Conservation (phyloP, 92 coral and sea anemone species). For the Epizoanthus rinbou region DNA sequence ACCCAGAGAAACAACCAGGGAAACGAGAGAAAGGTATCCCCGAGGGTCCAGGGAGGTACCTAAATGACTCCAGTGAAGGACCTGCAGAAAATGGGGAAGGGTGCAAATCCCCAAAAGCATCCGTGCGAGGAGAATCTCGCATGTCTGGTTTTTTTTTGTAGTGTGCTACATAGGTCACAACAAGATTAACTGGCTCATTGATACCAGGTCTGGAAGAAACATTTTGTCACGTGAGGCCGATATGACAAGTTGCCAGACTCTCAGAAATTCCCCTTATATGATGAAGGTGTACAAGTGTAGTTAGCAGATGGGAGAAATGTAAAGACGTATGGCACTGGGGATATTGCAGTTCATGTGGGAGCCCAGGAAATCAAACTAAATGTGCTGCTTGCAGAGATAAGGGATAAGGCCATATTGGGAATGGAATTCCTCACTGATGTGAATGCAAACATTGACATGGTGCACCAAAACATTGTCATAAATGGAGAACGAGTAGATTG, state of each 20-base stretch:
- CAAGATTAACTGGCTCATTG: conserved; percentile 41
- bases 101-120: neutral
- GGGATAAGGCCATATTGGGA: conserved; percentile 47
- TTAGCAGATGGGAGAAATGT: conserved; percentile 35
- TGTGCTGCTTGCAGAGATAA: conserved; percentile 50
- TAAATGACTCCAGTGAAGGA: neutral
- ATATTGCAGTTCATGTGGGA: conserved; percentile 36
- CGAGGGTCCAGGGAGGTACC: conserved; percentile 27
- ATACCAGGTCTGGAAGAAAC: conserved; percentile 31
- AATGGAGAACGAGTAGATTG: conserved; percentile 43
- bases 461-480: conserved; percentile 33
- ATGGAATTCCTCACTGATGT: conserved; percentile 49
- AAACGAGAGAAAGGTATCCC: conserved; percentile 34
- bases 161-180: conserved; percentile 28
- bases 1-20: conserved; percentile 2
- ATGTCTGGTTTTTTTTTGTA: conserved; percentile 18
- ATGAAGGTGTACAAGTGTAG: conserved; percentile 32
- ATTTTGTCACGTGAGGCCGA: conserved; percentile 27
- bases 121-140: neutral
- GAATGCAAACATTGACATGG: conserved; percentile 41
- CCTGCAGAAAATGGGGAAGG: neutral
- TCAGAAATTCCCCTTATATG: conserved; percentile 30
- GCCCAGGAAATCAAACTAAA: conserved; percentile 40
- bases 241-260: conserved; percentile 26
- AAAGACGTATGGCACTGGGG: neutral